These are phyloP conservation scores for Eulithis prunata DNA, from an alignment of 2,888 invertebrate species.

Conservation along the genomic window DNA sequence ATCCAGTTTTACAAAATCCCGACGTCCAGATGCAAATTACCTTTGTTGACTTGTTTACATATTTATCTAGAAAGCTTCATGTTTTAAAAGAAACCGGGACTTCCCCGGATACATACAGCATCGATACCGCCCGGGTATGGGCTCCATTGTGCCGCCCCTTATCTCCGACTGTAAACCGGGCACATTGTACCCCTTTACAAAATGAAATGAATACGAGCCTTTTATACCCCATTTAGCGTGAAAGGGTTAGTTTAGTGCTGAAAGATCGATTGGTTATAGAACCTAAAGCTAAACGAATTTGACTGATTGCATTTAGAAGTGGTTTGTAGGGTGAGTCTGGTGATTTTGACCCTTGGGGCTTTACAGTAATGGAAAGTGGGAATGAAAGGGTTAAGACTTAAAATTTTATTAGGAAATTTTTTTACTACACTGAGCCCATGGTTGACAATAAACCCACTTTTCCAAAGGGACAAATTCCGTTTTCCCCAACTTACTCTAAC, in stretches of 20 bases:
- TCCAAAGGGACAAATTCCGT: not conserved
- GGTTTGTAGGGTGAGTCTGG: not conserved
- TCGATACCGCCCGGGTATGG: conserved; percentile 40
- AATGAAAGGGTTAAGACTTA: too few relatives aligned
- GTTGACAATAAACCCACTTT: not conserved
- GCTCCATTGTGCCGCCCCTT: conserved; percentile 48
- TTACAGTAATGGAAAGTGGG: too few relatives aligned
- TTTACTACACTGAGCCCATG: too few relatives aligned
- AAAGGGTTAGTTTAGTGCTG: conserved; percentile 37
- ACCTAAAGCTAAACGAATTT: conserved; percentile 3
- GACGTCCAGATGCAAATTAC: too few relatives aligned
- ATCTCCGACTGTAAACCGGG: conserved; percentile 55
- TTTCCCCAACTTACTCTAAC: not conserved
- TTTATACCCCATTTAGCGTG: conserved; percentile 40
- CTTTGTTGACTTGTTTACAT: too few relatives aligned
- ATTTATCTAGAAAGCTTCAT: too few relatives aligned
- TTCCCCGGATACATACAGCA: conserved; percentile 23
- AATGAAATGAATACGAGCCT: conserved; percentile 38
- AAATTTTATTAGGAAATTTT: too few relatives aligned
- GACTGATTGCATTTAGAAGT: conserved; percentile 3
- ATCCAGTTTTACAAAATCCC: too few relatives aligned
- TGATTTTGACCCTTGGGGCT: too few relatives aligned
- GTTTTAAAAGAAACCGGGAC: not conserved
- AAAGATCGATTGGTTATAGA: conserved; percentile 14
- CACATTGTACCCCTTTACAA: conserved; percentile 48